Conservation (phyloP, 2,113 vertebrate species). For the Periophthalmus modestus region DNA sequence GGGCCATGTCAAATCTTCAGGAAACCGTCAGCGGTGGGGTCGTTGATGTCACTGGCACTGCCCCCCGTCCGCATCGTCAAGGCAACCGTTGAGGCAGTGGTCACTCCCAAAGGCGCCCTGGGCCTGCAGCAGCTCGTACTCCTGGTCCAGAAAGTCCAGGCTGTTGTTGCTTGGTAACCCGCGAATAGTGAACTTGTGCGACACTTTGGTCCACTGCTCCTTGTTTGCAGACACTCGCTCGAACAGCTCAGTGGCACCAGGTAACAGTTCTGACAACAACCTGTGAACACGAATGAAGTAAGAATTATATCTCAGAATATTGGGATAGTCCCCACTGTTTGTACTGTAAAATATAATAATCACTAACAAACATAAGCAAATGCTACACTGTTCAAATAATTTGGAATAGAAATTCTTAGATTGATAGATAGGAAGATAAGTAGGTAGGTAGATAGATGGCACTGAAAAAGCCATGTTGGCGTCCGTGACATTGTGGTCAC, state of each 20-base stretch:
- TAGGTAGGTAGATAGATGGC: not conserved
- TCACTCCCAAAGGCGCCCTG: conserved; percentile 78
- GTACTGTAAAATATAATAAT: not conserved
- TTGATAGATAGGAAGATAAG: too few relatives aligned
- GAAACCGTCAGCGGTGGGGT: conserved; percentile 2
- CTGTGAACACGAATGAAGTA: conserved; percentile 60
- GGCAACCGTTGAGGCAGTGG: conserved; percentile 87
- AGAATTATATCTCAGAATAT: not conserved
- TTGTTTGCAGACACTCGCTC: conserved; percentile 91
- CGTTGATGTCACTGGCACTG: conserved; percentile 63
- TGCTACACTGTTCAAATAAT: not conserved
- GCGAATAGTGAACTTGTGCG: conserved; percentile 95
- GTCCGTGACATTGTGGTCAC: not conserved
- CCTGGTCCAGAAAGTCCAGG: conserved; percentile 95
- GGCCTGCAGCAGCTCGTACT: conserved; percentile 86
- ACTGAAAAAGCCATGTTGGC: not conserved
- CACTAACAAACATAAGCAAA: not conserved
- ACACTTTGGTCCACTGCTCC: conserved; percentile 96
- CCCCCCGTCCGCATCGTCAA: conserved; percentile 72
- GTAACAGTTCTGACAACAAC: conserved; percentile 91
- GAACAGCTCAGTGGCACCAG: conserved; percentile 85
- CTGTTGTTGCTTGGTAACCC: conserved; percentile 98
- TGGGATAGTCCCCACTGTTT: not conserved
- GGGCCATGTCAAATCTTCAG: conserved; percentile 50
- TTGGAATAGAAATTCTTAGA: not conserved